Conservation (phyloP, 53 echinoderm and acorn worm genomes). For the Zoroaster sp. region DNA sequence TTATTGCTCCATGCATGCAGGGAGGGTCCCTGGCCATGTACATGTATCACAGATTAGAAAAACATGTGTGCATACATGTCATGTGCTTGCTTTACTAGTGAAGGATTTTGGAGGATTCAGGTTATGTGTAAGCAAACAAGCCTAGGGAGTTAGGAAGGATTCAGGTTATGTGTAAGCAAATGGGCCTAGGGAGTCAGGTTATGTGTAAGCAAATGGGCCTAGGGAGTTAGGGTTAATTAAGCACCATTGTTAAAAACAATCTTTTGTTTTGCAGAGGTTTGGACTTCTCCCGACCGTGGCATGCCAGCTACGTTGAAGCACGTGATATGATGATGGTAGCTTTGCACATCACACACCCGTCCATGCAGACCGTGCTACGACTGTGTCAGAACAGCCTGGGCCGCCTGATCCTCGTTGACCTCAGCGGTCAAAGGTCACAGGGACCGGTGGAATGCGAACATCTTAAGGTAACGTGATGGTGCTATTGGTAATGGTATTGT, state of each 20-base stretch:
- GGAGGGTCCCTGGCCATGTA: no score
- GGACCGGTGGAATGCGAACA: constrained; percentile 96
- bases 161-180: no score
- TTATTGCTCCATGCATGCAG: no score
- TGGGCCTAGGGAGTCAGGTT: no score
- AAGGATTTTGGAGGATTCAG: no score
- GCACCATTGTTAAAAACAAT: not conserved
- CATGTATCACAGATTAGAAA: no score
- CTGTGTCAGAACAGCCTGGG: constrained; percentile 84
- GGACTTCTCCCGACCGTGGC: constrained; percentile 93
- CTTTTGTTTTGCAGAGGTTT: constrained; percentile 70
- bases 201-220: no score
- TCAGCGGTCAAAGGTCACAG: constrained; percentile 75
- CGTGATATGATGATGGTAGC: constrained; percentile 61
- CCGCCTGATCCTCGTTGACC: constrained; percentile 77
- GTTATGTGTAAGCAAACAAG: no score
- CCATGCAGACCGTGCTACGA: constrained; percentile 88
- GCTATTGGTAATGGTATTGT: not conserved
- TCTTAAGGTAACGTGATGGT: constrained; percentile 67
- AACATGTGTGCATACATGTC: no score
- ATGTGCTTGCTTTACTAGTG: no score
- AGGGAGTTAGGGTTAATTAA: no score
- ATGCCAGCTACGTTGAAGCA: constrained; percentile 64
- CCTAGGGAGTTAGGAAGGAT: no score
- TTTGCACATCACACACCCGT: constrained; percentile 96